Conservation (phyloP, 2,888 invertebrate species). For the Parnassius mnemosyne region DNA sequence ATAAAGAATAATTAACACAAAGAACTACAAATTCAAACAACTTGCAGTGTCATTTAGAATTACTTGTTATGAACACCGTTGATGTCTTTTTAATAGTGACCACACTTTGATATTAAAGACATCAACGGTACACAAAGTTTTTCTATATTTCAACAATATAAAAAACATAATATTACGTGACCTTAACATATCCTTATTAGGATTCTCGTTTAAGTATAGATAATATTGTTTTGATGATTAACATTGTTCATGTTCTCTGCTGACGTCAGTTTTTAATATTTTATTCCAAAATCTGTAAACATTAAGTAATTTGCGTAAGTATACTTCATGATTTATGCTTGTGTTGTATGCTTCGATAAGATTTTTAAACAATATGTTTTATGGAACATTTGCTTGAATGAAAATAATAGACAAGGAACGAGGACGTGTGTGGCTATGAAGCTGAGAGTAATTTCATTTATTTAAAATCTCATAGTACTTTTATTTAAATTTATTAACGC, state of each 20-base stretch:
- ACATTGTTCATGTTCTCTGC: background rate
- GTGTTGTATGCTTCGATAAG: background rate
- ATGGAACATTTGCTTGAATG: constrained; percentile 8
- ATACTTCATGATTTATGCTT: constrained; percentile 1
- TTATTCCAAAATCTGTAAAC: background rate
- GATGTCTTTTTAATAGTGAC: constrained; percentile 57
- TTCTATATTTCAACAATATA: background rate
- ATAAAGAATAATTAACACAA: too few species aligned
- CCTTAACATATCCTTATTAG: background rate
- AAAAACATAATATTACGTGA: background rate
- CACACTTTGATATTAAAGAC: constrained; percentile 51
- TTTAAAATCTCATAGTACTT: background rate
- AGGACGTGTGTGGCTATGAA: constrained; percentile 11
- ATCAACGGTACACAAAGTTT: constrained; percentile 46
- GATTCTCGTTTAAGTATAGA: background rate
- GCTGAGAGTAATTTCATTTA: background rate
- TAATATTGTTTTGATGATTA: background rate
- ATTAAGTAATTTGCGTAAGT: background rate
- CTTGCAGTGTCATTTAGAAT: constrained; percentile 1
- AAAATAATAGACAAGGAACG: constrained; percentile 13
- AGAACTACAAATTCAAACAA: too few species aligned
- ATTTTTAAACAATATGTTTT: constrained; percentile 7
- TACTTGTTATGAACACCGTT: constrained; percentile 39
- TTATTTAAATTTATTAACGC: too few species aligned
- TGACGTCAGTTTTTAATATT: background rate